Evolutionary conservation across 2,113 vertebrate genomes (phyloP).

Genomic region (Xyliphius kryptos): DNA sequence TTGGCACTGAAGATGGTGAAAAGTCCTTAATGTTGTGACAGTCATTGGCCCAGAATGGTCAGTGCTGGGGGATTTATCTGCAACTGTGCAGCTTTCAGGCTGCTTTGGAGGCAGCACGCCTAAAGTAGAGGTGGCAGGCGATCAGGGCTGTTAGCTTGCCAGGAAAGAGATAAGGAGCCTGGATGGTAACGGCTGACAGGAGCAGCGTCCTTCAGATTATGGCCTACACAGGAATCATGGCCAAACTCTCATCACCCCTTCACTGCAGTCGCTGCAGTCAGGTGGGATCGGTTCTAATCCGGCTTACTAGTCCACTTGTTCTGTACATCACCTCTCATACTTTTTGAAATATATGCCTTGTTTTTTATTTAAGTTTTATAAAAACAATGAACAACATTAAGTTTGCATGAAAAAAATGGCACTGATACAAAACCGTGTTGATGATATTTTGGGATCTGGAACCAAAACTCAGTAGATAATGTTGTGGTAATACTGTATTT

Average conservation of each 20-base stretch:
- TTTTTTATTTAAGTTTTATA: too few species aligned
- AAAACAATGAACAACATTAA: too few species aligned
- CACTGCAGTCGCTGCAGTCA: slow-evolving; percentile 32
- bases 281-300: slow-evolving; percentile 40
- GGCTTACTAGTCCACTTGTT: slow-evolving; percentile 23
- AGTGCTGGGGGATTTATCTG: slow-evolving; percentile 38
- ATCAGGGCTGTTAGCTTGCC: slow-evolving; percentile 37
- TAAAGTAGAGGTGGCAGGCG: slow-evolving; percentile 45
- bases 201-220: slow-evolving; percentile 36
- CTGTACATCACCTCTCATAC: too few species aligned
- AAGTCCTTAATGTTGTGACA: slow-evolving; percentile 35
- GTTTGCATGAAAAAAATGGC: too few species aligned
- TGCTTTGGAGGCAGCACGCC: slow-evolving; percentile 20
- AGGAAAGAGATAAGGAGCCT: slow-evolving; percentile 41
- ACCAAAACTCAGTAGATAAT: too few species aligned
- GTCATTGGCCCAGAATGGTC: slow-evolving; percentile 31
- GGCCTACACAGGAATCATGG: slow-evolving; percentile 15
- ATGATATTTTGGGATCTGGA: too few species aligned
- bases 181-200: slow-evolving; percentile 35
- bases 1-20: slow-evolving; percentile 25
- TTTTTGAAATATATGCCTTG: too few species aligned
- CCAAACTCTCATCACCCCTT: slow-evolving; percentile 29
- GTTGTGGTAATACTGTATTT: too few species aligned
- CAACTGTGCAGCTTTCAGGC: slow-evolving; percentile 32
- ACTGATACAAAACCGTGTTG: too few species aligned